Base-by-base conservation (phyloP, 2,888 invertebrate species). In the Hylaea fasciaria region DNA sequence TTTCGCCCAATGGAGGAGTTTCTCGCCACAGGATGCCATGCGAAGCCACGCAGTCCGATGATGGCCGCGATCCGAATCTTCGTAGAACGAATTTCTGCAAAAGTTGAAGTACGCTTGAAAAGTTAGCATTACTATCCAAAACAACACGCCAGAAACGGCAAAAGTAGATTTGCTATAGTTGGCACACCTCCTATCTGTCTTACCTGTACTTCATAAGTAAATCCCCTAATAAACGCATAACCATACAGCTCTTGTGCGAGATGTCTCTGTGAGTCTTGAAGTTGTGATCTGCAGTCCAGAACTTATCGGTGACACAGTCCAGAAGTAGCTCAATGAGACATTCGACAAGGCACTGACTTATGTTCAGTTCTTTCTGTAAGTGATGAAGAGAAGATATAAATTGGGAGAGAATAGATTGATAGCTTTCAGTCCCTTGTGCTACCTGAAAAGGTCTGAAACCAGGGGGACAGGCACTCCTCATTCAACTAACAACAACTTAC, bases 191-290 rank as follows among this genome's bases (percentile, higher is more conserved):
- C n/a, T n/a, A n/a, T n/a, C n/a, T 22, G 11, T 76, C 73, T 59
- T 69, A 93, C 94, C 93, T 91, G 71, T 92, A 93, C 77, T 93
- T 93, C 62, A 86, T 87, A 40, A 94, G 71, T 41, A 93, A 79
- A 60, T 94, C 94, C 12, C 94, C 95, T 62, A 94, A 77, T 65
- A 93, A 81, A n/a, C 93, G 85, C 80, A 95, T 91, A 9, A 90
- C 81, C 81, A 93, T 92, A 66, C 93, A 93, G 45, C 93, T 87
- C 70, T 93, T 92, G 62, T 93, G 93, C 13, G 93, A 83, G 57
- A 94, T 86, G 50, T 92, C 91, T 62, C 90, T 80, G 53, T 90
- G 83, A 1, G 85, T 86, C 72, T 91, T 88, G 46, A 87, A 85
- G 40, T 76, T 80, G 53, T 91, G 89, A 32, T 91, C 86, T 9